Percentiles rank a stretch among this genome's conserved stretches.
These are phyloP conservation scores for Eutrigla gurnardus DNA, from an alignment of 2,797 vertebrate species.

Conservation along the genomic window DNA sequence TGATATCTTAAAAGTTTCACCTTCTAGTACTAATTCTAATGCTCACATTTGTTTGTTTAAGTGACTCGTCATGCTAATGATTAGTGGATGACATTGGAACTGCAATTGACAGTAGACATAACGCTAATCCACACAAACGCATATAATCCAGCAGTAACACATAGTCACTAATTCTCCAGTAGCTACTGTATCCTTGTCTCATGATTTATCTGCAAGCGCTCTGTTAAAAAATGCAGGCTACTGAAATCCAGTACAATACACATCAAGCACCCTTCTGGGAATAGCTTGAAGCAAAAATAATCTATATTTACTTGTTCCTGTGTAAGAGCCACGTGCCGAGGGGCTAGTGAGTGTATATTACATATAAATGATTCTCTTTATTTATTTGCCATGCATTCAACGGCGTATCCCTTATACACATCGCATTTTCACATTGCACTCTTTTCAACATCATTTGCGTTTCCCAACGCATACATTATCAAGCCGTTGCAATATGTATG, in stretches of 20 bases:
- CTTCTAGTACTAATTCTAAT: constrained; percentile 13
- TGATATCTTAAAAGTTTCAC: neutral
- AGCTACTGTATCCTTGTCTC: constrained; percentile 13
- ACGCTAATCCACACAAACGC: neutral
- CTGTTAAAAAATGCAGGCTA: constrained; percentile 28
- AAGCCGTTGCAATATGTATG: constrained; percentile 67
- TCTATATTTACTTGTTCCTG: constrained; percentile 65
- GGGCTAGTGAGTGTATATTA: constrained; percentile 45
- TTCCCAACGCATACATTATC: constrained; percentile 61
- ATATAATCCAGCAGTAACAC: neutral
- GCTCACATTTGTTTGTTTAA: constrained; percentile 4
- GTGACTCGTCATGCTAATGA: neutral
- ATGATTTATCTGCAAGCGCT: constrained; percentile 29
- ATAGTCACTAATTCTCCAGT: constrained; percentile 2
- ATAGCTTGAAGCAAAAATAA: constrained; percentile 50
- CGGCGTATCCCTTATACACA: constrained; percentile 46
- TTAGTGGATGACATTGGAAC: neutral
- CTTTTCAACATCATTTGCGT: constrained; percentile 66
- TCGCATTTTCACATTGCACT: constrained; percentile 39
- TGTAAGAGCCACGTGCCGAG: constrained; percentile 40
- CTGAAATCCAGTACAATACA: constrained; percentile 49
- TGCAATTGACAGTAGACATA: neutral
- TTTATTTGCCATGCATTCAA: constrained; percentile 61
- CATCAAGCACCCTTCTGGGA: constrained; percentile 52
- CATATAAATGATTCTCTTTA: constrained; percentile 63